Conservation (phyloP, 2,888 invertebrate genomes). For the Creontiades dilutus region DNA sequence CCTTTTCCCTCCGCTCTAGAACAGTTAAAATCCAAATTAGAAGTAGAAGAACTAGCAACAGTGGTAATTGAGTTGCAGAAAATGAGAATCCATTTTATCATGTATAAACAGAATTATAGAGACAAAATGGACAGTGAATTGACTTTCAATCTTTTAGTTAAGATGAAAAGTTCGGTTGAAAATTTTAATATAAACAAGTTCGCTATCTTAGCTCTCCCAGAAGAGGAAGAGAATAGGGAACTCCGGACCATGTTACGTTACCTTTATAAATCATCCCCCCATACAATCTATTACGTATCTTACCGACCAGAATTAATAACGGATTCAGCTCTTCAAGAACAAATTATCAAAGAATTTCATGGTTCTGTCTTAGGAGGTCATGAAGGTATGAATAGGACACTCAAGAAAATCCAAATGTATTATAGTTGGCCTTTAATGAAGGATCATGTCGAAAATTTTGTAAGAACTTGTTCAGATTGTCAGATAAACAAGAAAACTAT, state of each 20-base stretch:
- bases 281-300: not conserved
- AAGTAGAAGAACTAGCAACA: no score
- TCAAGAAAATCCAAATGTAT: not conserved
- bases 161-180: not conserved
- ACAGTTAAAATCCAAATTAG: not conserved
- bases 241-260: not conserved
- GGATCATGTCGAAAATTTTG: not conserved
- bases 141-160: not conserved
- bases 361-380: not conserved
- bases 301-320: not conserved
- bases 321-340: not conserved
- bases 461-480: not conserved
- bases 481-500: not conserved
- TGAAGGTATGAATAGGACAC: not conserved
- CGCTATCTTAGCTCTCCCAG: not conserved
- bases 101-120: not conserved
- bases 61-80: not conserved
- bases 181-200: not conserved
- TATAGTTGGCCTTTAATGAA: not conserved
- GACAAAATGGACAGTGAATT: not conserved
- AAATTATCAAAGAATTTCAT: conserved; percentile 4
- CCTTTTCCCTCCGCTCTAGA: not conserved
- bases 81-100: not conserved
- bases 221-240: not conserved
- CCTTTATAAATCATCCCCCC: not conserved